phyloP scores from a whole-genome alignment of 2,888 invertebrate species.

The Tupiocoris notatus region DNA sequence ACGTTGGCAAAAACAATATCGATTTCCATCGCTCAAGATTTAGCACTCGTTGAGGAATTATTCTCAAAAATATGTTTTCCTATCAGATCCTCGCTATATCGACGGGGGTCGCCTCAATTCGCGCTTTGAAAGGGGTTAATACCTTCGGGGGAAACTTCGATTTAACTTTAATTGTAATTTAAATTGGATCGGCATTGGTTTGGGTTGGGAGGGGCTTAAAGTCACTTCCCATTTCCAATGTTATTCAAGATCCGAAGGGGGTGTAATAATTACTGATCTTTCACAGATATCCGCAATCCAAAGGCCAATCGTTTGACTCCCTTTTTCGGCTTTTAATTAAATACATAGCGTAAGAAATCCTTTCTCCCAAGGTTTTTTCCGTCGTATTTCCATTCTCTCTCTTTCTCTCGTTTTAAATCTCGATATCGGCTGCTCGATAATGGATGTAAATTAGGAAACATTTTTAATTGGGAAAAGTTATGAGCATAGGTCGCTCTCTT shows the following conservation, averaged over 20 bases:
- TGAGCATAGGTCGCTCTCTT: too few species aligned
- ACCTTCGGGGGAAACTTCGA: slow-evolving; percentile 33
- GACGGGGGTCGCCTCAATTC: neutral
- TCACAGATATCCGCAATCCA: slow-evolving; percentile 40
- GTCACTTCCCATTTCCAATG: neutral
- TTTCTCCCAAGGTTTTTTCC: too few species aligned
- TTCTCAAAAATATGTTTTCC: slow-evolving; percentile 1
- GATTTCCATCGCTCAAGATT: too few species aligned
- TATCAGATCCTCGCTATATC: neutral
- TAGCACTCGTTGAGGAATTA: neutral
- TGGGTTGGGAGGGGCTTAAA: neutral
- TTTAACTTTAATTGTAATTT: slow-evolving; percentile 43
- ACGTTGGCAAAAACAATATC: too few species aligned
- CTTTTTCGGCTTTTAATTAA: neutral
- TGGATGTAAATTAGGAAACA: slow-evolving; percentile 32
- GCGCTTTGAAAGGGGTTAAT: slow-evolving; percentile 34
- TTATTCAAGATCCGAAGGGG: slow-evolving; percentile 4
- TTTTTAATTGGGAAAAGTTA: slow-evolving; percentile 37
- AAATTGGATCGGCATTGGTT: slow-evolving; percentile 33
- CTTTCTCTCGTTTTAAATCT: too few species aligned
- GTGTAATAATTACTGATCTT: slow-evolving; percentile 40
- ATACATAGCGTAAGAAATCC: neutral
- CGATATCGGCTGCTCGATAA: too few species aligned
- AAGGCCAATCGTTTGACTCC: neutral
- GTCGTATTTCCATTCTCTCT: too few species aligned